phyloP scores from a whole-genome alignment of 2,113 vertebrate genomes.

The Tupaia chinensis region DNA sequence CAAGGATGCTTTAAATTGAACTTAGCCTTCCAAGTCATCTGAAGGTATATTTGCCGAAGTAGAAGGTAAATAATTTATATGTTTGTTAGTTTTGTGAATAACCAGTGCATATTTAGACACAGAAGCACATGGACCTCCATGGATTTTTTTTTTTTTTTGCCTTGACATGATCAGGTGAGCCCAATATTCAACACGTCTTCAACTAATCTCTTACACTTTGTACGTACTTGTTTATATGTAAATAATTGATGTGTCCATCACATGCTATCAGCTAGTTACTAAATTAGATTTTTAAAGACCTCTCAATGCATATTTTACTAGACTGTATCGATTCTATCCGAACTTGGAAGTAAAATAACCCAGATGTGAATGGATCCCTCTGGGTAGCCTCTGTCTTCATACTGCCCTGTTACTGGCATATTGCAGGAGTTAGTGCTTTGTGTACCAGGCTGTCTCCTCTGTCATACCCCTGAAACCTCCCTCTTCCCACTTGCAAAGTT shows the following conservation, averaged over 20 bases:
- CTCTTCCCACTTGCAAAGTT: fast-evolving
- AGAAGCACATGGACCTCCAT: not conserved
- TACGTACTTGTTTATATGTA: not conserved
- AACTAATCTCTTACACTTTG: not conserved
- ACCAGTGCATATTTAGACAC: not conserved
- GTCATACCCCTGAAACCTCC: too few relatives aligned
- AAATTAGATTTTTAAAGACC: not conserved
- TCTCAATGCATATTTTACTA: not conserved
- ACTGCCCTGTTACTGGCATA: not conserved
- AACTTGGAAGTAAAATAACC: not conserved
- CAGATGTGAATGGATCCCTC: not conserved
- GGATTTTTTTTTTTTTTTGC: not conserved
- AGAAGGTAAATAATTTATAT: not conserved
- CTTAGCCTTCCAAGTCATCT: not conserved
- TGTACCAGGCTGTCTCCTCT: not conserved
- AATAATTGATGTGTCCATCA: not conserved
- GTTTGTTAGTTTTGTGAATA: not conserved
- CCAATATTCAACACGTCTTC: not conserved
- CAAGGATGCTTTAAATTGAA: not conserved
- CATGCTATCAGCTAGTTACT: not conserved
- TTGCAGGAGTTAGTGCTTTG: not conserved
- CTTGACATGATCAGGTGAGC: not conserved
- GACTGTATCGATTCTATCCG: not conserved
- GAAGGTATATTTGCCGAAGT: not conserved
- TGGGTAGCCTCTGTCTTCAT: not conserved